These are phyloP conservation scores for Nettapus auritus DNA, from an alignment of 2,113 vertebrate genomes.

Conservation along the genomic window DNA sequence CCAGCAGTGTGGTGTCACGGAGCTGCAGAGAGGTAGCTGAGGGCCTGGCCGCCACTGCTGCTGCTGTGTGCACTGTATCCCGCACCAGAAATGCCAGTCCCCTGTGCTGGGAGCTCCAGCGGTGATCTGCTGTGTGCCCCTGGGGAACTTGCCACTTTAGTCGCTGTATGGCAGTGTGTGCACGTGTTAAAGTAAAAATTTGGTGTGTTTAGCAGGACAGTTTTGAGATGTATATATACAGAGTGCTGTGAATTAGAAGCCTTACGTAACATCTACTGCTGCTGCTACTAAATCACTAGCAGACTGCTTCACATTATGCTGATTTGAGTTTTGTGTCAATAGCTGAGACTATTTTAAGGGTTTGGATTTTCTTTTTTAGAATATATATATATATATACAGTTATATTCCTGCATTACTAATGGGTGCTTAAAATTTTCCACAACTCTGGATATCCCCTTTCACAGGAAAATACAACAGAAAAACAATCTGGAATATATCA, in stretches of 20 bases:
- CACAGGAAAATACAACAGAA: neutral
- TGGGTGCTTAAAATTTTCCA: neutral
- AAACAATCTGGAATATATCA: neutral
- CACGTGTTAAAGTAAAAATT: neutral
- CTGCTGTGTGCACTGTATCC: too few species aligned
- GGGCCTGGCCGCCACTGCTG: neutral
- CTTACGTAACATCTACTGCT: neutral
- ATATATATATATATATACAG: neutral
- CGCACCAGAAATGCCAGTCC: too few species aligned
- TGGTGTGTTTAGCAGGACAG: neutral
- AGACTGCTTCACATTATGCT: neutral
- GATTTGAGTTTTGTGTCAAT: neutral
- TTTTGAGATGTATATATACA: neutral
- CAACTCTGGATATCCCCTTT: neutral
- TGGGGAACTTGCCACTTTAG: neutral
- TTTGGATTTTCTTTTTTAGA: neutral
- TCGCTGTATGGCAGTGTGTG: rapidly evolving
- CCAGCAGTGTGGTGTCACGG: neutral
- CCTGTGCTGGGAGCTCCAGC: neutral
- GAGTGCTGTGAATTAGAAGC: neutral
- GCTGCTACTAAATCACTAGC: neutral
- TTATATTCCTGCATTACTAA: slow-evolving; percentile 13
- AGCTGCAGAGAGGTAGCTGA: neutral
- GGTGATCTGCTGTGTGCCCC: neutral
- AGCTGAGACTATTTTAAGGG: neutral